Evolutionary conservation across 2,888 invertebrate species (phyloP), one percentile per base, ranked within the genome.

Genomic region (Sinodicranocentrus sp.): DNA sequence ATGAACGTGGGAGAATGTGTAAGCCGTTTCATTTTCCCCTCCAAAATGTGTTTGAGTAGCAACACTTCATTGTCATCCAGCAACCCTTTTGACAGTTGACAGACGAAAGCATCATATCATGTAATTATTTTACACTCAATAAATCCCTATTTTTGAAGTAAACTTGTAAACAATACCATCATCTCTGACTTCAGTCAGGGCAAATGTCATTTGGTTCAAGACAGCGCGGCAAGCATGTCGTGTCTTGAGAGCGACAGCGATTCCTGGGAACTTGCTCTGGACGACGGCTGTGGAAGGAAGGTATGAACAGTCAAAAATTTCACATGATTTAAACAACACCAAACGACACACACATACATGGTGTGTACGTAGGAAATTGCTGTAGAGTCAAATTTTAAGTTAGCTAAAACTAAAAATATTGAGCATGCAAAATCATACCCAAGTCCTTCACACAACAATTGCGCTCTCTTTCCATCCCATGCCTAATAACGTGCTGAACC

Each of bases 221-320:
- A 93, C 93, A 15, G 92, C 92, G 0, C 93, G 91, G 59, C 93
- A 93, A 0, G 93, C 93, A 87, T 94, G 94, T 1, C 93, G 90
- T 0, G 94, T 94, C 90, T 94, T 94, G 72, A 94, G 93, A 0
- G 93, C 93, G 72, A 94, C 92, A 0, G 94, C 93, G 0, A 94
- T 93, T 91, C 93, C 92, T 0, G 93, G 93, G 1, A 92, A 90
- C 79, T 93, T 92, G 0, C 92, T 91, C 87, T 93, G 93, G 0
- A 94, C 89, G 21, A 93, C 84, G 21, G 86, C 88, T 85, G 23
- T 5, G 15, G 33, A 33, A 6, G 33, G 33, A 33, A 33, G 33
- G n/a, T n/a, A n/a, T 33, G 33, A 3, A 10, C 33, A 33, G 10
- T 6, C 33, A 33, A 6, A 10, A 33, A 33, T 33, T 33, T 10